Evolutionary conservation across 2,888 invertebrate species (phyloP).

Genomic region (Isoperla grammatica): DNA sequence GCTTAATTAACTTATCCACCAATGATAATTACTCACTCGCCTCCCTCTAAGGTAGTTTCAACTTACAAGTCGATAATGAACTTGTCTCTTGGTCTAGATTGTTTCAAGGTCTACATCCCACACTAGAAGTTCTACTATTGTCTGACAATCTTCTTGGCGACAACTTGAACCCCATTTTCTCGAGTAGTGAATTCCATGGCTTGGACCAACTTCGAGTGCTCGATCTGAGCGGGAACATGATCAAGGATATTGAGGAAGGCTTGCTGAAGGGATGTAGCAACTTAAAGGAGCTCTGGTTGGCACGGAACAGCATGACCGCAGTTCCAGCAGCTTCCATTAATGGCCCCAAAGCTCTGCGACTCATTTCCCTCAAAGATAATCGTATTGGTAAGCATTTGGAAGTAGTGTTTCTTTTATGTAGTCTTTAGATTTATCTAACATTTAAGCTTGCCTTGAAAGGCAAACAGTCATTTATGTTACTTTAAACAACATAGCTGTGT

Average conservation of each 20-base stretch:
- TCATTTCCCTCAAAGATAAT: slow-evolving; percentile 71
- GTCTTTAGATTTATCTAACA: too few species aligned
- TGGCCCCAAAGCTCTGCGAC: slow-evolving; percentile 66
- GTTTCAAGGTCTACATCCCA: slow-evolving; percentile 58
- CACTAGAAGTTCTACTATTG: slow-evolving; percentile 63
- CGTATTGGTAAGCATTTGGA: slow-evolving; percentile 62
- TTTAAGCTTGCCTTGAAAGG: too few species aligned
- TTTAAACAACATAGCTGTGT: too few species aligned
- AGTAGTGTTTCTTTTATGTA: not conserved
- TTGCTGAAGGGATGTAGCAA: slow-evolving; percentile 76
- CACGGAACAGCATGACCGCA: slow-evolving; percentile 69
- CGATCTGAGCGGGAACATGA: slow-evolving; percentile 74
- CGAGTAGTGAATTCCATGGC: slow-evolving; percentile 76
- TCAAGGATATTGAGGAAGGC: slow-evolving; percentile 79
- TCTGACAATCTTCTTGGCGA: slow-evolving; percentile 83
- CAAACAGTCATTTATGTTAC: too few species aligned
- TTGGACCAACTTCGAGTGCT: slow-evolving; percentile 64
- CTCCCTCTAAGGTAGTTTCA: too few species aligned
- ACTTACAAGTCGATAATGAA: too few species aligned
- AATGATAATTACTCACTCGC: too few species aligned
- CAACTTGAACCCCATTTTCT: slow-evolving; percentile 85
- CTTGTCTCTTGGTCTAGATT: slow-evolving; percentile 45
- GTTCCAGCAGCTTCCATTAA: slow-evolving; percentile 76
- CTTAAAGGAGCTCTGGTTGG: slow-evolving; percentile 73
- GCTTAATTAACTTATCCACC: too few species aligned